These are phyloP conservation scores for Thalassaphorura encarpata DNA, from an alignment of 1,140 invertebrate genomes.

Conservation along the genomic window DNA sequence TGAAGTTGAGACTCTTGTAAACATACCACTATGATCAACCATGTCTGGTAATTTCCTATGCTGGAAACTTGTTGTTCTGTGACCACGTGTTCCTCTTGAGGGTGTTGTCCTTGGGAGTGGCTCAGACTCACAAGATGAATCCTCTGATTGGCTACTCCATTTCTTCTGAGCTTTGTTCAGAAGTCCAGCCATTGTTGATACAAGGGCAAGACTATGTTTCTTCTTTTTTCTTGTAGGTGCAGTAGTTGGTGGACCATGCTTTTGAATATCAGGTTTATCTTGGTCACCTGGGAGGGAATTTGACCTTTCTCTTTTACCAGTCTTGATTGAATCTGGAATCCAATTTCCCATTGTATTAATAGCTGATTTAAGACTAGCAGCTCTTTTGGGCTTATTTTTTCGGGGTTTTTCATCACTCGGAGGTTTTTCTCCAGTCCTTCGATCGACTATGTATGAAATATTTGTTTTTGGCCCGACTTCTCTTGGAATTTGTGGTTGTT, in stretches of 20 bases:
- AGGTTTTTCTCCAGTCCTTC: neutral
- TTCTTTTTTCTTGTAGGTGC: conserved; percentile 41
- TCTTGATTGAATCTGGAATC: conserved; percentile 59
- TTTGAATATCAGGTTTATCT: conserved; percentile 33
- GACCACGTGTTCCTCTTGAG: too few relatives aligned
- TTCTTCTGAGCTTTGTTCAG: conserved; percentile 59
- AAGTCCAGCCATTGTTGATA: conserved; percentile 66
- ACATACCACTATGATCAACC: neutral
- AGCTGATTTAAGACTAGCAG: conserved; percentile 61
- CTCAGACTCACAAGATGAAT: conserved; percentile 9
- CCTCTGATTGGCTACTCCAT: conserved; percentile 45
- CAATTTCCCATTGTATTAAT: conserved; percentile 69
- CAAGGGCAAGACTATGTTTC: conserved; percentile 53
- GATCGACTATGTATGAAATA: neutral
- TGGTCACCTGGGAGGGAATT: conserved; percentile 62
- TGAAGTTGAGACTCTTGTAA: conserved; percentile 12
- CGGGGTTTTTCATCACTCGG: conserved; percentile 40
- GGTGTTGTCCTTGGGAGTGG: too few relatives aligned
- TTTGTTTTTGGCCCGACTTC: neutral
- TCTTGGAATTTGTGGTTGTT: neutral
- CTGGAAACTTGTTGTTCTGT: too few relatives aligned
- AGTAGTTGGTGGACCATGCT: conserved; percentile 27
- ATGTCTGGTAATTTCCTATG: too few relatives aligned
- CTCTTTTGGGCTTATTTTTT: conserved; percentile 60
- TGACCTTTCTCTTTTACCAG: conserved; percentile 48